Evolutionary conservation across 2,888 invertebrate species (phyloP).

Genomic region (Agriopis aurantiaria): DNA sequence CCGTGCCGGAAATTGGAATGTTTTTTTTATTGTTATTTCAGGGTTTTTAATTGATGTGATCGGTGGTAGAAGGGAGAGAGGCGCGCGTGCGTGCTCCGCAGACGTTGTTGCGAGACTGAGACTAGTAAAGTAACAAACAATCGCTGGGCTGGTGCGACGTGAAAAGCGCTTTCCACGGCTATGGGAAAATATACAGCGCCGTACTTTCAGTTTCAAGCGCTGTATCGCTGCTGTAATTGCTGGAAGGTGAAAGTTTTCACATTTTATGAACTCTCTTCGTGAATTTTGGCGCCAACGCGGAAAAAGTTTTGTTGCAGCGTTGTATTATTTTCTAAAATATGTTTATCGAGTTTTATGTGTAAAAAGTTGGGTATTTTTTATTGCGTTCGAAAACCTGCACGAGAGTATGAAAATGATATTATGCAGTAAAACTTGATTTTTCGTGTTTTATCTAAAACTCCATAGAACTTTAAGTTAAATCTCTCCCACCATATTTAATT

Average conservation of each 20-base stretch:
- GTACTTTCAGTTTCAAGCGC: constrained; percentile 22
- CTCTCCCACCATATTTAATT: too few species aligned
- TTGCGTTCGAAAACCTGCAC: too few species aligned
- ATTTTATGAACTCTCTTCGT: not conserved
- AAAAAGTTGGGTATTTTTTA: too few species aligned
- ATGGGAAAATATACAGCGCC: not conserved
- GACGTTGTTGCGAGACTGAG: constrained; percentile 37
- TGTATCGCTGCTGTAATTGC: not conserved
- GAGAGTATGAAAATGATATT: too few species aligned
- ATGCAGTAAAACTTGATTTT: too few species aligned
- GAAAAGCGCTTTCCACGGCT: constrained; percentile 28
- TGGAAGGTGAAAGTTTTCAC: not conserved
- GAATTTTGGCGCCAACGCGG: too few species aligned
- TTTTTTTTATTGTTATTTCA: constrained; percentile 37
- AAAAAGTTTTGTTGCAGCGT: too few species aligned
- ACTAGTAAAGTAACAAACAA: not conserved
- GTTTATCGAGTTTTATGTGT: too few species aligned
- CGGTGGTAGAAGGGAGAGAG: constrained; percentile 3
- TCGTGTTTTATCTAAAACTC: too few species aligned
- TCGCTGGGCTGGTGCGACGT: constrained; percentile 14
- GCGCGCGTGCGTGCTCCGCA: constrained; percentile 37
- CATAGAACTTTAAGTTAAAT: too few species aligned
- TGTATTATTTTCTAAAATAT: too few species aligned
- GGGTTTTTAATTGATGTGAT: constrained; percentile 37
- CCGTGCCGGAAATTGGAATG: constrained; percentile 24